Base-by-base conservation (phyloP, 1,140 invertebrate species). In the Hypsibius dujardini region DNA sequence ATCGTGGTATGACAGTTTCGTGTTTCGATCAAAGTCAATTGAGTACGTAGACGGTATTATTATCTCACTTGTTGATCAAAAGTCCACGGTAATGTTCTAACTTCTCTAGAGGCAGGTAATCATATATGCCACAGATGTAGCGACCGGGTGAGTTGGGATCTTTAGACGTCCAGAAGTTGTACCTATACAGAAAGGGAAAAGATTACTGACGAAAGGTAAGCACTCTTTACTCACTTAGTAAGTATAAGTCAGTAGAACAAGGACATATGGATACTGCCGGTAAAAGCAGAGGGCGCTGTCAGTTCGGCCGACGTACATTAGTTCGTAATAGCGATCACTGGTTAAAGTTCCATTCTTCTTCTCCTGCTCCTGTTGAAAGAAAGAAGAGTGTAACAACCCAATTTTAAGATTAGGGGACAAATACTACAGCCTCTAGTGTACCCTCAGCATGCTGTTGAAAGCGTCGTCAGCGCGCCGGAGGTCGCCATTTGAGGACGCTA, bases 381-480 rank as follows among this genome's bases (percentile, higher is more conserved):
- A 56, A 56, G n/a, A 12, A 56, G n/a, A 56, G 7, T 12, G n/a
- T 56, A 56, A 56, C n/a, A 12, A 12, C n/a, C 50, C n/a, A 7
- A 56, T 70, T 47, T 1, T 12, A 15, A 71, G 40, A 62, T 12
- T 40, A 12, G 1, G 3, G 7, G 46, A 70, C 12, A 71, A 50
- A 71, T 70, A 50, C n/a, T 47, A 12, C n/a, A 71, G 15, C n/a
- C 46, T 40, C n/a, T n/a, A 42, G 74, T 73, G 75, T 74, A 77
- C 77, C 47, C 72, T 76, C 2, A 78, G 46, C 77, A 78, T 78
- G 42, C 59, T 75, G 2, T 76, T 74, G 73, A 77, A 78, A 45
- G 74, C 74, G 46, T 78, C 77, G 60, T 78, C 74, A n/a, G 77
- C 77, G 60, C 75, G 71, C 1, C 72, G 72, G 2, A 73, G 71